Percentiles rank a stretch among this genome's conserved stretches.
Conservation (phyloP, 2,113 vertebrate species). For the Ceuthmochares aereus region DNA sequence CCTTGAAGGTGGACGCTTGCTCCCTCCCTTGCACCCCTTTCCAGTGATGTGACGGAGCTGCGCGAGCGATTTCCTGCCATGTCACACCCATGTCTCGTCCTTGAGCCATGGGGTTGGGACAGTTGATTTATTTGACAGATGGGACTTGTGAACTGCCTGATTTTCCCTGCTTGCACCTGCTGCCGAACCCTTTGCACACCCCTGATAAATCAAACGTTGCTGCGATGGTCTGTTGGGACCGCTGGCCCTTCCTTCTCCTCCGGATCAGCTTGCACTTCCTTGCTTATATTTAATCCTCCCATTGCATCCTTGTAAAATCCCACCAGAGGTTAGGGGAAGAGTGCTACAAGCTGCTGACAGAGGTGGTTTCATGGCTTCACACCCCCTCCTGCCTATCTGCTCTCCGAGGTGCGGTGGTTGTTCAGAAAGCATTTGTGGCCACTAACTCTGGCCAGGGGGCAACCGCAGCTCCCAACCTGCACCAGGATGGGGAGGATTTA, state of each 20-base stretch:
- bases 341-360: neutral
- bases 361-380: neutral
- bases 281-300: constrained; percentile 26
- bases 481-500: neutral
- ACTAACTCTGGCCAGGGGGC: neutral
- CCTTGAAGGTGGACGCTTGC: neutral
- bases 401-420: neutral
- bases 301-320: neutral
- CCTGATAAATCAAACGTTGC: neutral
- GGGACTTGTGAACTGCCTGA: neutral
- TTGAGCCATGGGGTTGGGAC: neutral
- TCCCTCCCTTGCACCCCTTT: neutral
- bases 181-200: neutral
- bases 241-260: neutral
- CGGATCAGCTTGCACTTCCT: neutral
- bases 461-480: neutral
- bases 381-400: neutral
- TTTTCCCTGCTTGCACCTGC: neutral
- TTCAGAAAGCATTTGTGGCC: neutral
- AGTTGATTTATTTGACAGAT: neutral
- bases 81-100: rapidly evolving
- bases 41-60: neutral
- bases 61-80: neutral
- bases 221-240: neutral
- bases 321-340: neutral